These are phyloP conservation scores for Aphaenogaster ashmeadi DNA, from an alignment of 1,140 invertebrate genomes.

Conservation along the genomic window DNA sequence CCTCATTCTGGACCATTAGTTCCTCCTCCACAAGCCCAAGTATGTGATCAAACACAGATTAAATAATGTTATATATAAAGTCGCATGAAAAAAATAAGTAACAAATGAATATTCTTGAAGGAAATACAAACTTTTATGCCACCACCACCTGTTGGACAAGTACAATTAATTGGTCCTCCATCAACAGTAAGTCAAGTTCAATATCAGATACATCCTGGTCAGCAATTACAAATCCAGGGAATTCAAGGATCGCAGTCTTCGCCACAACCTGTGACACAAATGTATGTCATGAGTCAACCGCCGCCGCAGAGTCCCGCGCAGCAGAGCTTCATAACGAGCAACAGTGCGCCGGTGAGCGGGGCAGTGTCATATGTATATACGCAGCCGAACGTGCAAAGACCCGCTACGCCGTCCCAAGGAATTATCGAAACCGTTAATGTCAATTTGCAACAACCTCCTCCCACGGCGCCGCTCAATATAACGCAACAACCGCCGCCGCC, in stretches of 20 bases:
- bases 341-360: conserved; percentile 79
- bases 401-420: conserved; percentile 82
- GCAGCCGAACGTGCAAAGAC: conserved; percentile 81
- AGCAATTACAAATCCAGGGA: conserved; percentile 84
- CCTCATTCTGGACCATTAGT: conserved; percentile 83
- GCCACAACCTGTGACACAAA: conserved; percentile 84
- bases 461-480: conserved; percentile 80
- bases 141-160: conserved; percentile 82
- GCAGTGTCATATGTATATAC: conserved; percentile 86
- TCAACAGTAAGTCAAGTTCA: conserved; percentile 85
- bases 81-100: neutral
- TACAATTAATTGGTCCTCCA: conserved; percentile 85
- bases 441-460: conserved; percentile 85
- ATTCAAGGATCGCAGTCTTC: conserved; percentile 84
- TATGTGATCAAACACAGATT: conserved; percentile 64
- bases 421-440: conserved; percentile 84
- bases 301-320: conserved; percentile 81
- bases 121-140: conserved; percentile 85
- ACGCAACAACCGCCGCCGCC: conserved; percentile 84
- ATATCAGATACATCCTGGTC: conserved; percentile 86
- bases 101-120: conserved; percentile 68
- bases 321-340: conserved; percentile 83
- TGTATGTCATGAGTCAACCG: conserved; percentile 86
- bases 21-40: conserved; percentile 83
- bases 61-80: neutral